Percentiles rank a stretch among this genome's conserved stretches.
Evolutionary conservation across 2,888 invertebrate species (phyloP).

Genomic region (Sinhomidia bicolor): DNA sequence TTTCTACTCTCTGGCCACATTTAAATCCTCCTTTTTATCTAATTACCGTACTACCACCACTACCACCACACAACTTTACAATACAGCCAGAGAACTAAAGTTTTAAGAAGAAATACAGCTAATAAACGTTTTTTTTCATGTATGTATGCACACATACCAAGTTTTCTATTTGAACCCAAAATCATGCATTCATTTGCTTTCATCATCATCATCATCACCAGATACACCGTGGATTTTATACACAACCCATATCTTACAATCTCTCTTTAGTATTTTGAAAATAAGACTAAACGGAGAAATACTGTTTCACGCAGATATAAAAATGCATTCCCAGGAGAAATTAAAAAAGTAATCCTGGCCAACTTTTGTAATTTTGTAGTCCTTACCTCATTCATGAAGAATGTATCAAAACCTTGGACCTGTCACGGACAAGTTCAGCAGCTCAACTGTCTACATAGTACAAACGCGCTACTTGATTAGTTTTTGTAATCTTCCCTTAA

Average conservation of each 20-base stretch:
- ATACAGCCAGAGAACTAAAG: too few species aligned
- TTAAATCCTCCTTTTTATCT: neutral
- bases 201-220: too few species aligned
- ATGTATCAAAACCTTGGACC: constrained; percentile 7
- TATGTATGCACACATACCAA: too few species aligned
- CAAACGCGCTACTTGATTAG: constrained; percentile 47
- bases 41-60: too few species aligned
- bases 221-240: too few species aligned
- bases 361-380: constrained; percentile 61
- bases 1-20: neutral
- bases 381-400: neutral
- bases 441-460: neutral
- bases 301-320: constrained; percentile 9
- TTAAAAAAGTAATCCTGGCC: constrained; percentile 64
- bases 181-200: neutral
- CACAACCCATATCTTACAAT: constrained; percentile 3
- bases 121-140: neutral
- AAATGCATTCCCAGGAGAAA: constrained; percentile 63
- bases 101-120: neutral
- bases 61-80: too few species aligned
- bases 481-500: constrained; percentile 51
- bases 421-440: constrained; percentile 11
- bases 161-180: neutral
- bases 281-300: constrained; percentile 7
- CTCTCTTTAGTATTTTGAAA: neutral